Evolutionary conservation across 2,797 vertebrate genomes (phyloP).

Genomic region (Varecia variegata): DNA sequence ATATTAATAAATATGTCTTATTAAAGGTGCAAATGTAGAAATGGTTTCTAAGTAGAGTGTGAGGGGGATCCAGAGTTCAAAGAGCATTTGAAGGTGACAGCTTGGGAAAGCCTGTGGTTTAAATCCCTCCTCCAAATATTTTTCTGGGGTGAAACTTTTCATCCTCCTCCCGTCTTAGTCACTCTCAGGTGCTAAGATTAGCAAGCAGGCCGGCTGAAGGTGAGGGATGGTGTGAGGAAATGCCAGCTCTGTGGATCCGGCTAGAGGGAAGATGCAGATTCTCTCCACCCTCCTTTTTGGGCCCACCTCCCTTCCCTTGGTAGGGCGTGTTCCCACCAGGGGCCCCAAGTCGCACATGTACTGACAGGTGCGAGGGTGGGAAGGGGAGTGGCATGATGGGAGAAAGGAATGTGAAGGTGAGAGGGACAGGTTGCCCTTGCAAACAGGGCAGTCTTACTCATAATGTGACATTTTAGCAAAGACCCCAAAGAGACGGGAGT

Average conservation of each 20-base stretch:
- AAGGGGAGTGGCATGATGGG: not conserved
- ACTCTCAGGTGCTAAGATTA: not conserved
- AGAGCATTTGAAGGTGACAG: not conserved
- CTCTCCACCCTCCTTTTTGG: not conserved
- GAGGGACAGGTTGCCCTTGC: not conserved
- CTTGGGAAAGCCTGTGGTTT: not conserved
- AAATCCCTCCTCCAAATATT: not conserved
- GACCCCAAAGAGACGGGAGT: not conserved
- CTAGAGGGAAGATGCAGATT: not conserved
- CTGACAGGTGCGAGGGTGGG: not conserved
- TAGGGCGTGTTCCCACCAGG: not conserved
- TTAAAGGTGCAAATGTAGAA: not conserved
- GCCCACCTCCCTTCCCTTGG: not conserved
- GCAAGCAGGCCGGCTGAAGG: not conserved
- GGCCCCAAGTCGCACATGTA: not conserved
- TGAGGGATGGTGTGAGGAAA: not conserved
- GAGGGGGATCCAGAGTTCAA: not conserved
- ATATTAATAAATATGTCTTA: not conserved
- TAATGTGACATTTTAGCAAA: not conserved
- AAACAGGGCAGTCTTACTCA: not conserved
- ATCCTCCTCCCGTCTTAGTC: not conserved
- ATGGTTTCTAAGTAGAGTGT: not conserved
- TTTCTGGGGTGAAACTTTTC: not conserved
- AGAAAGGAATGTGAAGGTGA: not conserved
- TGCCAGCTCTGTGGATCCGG: not conserved